These are phyloP conservation scores for Philaenus spumarius DNA, from an alignment of 1,140 invertebrate genomes.

Conservation along the genomic window DNA sequence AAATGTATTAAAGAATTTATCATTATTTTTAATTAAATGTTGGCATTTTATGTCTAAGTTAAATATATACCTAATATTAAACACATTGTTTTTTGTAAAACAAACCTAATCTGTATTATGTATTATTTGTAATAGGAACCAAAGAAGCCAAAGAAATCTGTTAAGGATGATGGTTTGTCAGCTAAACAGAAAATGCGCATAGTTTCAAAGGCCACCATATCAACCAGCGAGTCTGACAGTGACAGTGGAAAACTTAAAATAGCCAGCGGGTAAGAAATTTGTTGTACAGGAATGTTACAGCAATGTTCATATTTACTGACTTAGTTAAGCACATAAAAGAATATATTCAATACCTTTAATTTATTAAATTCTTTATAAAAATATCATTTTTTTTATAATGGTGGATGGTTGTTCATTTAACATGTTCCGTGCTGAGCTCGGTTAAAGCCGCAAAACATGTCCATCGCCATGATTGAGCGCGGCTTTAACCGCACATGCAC, in stretches of 20 bases:
- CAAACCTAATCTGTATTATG: slow-evolving; percentile 22
- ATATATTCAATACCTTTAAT: slow-evolving; percentile 9
- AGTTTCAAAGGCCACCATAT: slow-evolving; percentile 92
- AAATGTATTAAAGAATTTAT: too few relatives aligned
- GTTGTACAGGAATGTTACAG: too few relatives aligned
- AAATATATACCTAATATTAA: too few relatives aligned
- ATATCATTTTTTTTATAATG: too few relatives aligned
- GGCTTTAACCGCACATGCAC: too few relatives aligned
- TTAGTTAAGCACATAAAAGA: slow-evolving; percentile 10
- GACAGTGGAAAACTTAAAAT: slow-evolving; percentile 58
- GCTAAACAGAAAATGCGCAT: slow-evolving; percentile 81
- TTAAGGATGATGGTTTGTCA: slow-evolving; percentile 55
- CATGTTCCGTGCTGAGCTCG: too few relatives aligned
- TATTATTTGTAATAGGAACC: slow-evolving; percentile 24
- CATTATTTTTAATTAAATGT: too few relatives aligned
- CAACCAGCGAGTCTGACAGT: slow-evolving; percentile 87
- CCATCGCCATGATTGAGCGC: too few relatives aligned
- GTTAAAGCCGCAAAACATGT: too few relatives aligned
- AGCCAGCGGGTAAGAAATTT: slow-evolving; percentile 50
- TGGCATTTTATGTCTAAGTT: too few relatives aligned
- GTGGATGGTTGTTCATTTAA: too few relatives aligned
- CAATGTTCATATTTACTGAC: background rate
- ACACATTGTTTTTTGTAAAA: too few relatives aligned
- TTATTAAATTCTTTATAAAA: background rate
- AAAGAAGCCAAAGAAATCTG: slow-evolving; percentile 42